These are phyloP conservation scores for Crenuchus spilurus DNA, from an alignment of 2,797 vertebrate genomes.

Conservation along the genomic window DNA sequence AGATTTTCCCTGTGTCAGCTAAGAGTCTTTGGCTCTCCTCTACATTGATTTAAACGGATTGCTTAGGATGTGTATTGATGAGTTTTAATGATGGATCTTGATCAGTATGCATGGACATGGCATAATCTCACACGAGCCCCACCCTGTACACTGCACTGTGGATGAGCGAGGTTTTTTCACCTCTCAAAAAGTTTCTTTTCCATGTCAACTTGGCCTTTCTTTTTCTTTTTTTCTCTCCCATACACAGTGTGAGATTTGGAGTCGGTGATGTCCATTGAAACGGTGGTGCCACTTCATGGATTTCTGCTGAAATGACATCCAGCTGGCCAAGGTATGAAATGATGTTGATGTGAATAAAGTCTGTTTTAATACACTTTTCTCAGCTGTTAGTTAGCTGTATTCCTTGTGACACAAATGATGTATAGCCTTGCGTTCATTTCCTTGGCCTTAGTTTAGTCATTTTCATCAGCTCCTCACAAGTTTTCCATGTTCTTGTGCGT, in stretches of 20 bases:
- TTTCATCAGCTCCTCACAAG: constrained; percentile 32
- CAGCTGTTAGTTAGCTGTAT: too few species aligned
- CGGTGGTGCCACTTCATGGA: constrained; percentile 33
- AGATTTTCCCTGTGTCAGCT: background rate
- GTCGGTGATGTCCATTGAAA: constrained; percentile 46
- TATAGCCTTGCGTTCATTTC: too few species aligned
- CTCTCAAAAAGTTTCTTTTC: constrained; percentile 47
- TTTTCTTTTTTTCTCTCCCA: constrained; percentile 59
- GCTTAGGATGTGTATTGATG: background rate
- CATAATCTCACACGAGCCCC: constrained; percentile 80
- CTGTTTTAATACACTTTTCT: background rate
- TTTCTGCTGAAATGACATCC: constrained; percentile 31
- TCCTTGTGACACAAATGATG: too few species aligned
- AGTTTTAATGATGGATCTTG: background rate
- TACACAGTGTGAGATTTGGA: constrained; percentile 18
- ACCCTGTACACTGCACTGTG: constrained; percentile 80
- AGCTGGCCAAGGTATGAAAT: constrained; percentile 66
- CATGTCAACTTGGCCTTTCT: constrained; percentile 55
- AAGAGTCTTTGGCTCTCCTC: background rate
- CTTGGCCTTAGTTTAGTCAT: background rate
- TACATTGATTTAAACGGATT: background rate
- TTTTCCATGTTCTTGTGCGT: constrained; percentile 40
- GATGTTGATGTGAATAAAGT: background rate
- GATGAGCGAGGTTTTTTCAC: constrained; percentile 66
- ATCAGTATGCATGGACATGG: constrained; percentile 38